Evolutionary conservation across 2,888 invertebrate genomes (phyloP), one percentile per base, ranked within the genome.

Genomic region (Patella ulyssiponensis): DNA sequence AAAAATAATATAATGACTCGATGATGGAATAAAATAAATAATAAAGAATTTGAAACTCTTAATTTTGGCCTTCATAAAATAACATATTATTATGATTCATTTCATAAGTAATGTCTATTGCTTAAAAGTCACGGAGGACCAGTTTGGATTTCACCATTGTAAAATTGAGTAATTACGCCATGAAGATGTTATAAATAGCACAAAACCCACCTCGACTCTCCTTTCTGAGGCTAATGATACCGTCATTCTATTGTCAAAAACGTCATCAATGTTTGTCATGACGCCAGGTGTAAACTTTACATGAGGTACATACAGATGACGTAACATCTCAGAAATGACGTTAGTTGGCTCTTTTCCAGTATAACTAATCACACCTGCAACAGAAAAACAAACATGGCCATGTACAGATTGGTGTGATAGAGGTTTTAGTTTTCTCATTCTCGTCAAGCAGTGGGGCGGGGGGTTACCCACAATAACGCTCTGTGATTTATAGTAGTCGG

Each of bases 311-410:
- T 75, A 58, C 11, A 77, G 52, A 52, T 80, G 71, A 20, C 72
- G 74, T 44, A 81, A 33, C 14, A 84, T 58, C 20, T 56, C 77
- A 27, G 69, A 51, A 11, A 83, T 56, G 1, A 71, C 77, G 51
- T 69, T 69, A 23, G 79, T 75, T 33, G 79, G 71, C 17, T 76
- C 79, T 17, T 75, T 70, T 69, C 64, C 75, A 1, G 83, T 82
- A 53, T 81, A 74, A 4, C 79, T 80, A 51, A 83, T 76, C 1
- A 84, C 79, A 58, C 80, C 84, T 84, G 76, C 9, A 79, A 75
- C 14, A 71, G 15, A 69, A 44, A 44, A 4, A 27, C 12, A 54
- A 15, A 69, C 52, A 52, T 44, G 44, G 9, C 9, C 7, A 44
- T 44, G 1, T 44, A 44, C 44, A 44, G 7, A 44, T 44, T 44